Base-by-base conservation (phyloP, 2,113 vertebrate genomes). In the Ptyas mucosa region DNA sequence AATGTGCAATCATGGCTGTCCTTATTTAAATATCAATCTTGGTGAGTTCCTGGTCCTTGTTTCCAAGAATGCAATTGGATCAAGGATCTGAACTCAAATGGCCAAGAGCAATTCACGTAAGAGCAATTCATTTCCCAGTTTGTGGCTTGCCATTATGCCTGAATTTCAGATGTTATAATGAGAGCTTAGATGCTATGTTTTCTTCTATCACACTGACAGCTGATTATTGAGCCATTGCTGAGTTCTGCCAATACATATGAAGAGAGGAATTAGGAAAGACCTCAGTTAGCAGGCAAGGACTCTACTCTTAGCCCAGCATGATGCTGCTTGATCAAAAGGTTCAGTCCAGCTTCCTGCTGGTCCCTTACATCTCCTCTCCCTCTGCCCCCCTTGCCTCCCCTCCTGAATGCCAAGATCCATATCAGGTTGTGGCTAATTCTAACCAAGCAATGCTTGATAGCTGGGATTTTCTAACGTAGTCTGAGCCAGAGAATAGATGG, bases 281-380 rank as follows among this genome's bases (percentile, higher is more conserved):
- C 1, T 8, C 29, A 14, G n/a, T 18, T 81, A 89, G 92, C 95
- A 94, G 92, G 69, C 90, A 6, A 46, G 39, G 90, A 64, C 0
- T 90, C 46, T 92, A 55, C 89, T 95, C 85, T 95, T 91, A 46
- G 87, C 94, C 20, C 96, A 88, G 97, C 95, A 87, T 95, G 96
- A 93, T n/a, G 88, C 93, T 51, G 94, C 96, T 95, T 94, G 93
- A 96, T 96, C 97, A 96, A 94, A 97, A 95, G 49, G 23, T 2
- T 2, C 2, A 91, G 95, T 93, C 18, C 43, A 88, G 58, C 46
- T 7, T 69, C 93, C 92, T 3, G 10, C 85, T 86, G 94, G 93
- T 91, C 75, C n/a, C 89, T 94, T 18, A 58, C 20, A 0, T 93
- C 49, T 75, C 64, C n/a, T 15, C n/a, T 29, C 61, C 69, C n/a